phyloP scores from a whole-genome alignment of 1,140 invertebrate species.

The Hylaeus anthracinus region DNA sequence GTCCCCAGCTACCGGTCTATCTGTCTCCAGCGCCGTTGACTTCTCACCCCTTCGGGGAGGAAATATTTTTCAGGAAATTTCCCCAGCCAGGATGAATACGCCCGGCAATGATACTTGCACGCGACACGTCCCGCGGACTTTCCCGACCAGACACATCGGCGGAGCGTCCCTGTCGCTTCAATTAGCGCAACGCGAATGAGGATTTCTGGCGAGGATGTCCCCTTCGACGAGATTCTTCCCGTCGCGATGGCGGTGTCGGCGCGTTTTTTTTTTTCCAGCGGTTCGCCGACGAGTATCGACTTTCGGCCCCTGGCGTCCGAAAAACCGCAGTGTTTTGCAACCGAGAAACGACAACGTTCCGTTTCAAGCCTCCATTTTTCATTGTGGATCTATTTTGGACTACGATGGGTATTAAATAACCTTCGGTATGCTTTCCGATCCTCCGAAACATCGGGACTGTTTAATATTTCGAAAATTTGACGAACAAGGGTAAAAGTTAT shows the following conservation, averaged over 20 bases:
- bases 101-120: conserved; percentile 27
- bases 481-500: too few relatives aligned
- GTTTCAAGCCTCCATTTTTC: too few relatives aligned
- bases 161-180: conserved; percentile 26
- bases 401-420: too few relatives aligned
- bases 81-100: conserved; percentile 36
- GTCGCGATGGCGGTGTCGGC: too few relatives aligned
- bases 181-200: conserved; percentile 37
- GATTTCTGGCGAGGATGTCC: conserved; percentile 21
- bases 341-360: too few relatives aligned
- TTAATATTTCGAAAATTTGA: too few relatives aligned
- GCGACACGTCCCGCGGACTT: conserved; percentile 28
- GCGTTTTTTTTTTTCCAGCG: background rate
- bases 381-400: too few relatives aligned
- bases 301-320: background rate
- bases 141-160: conserved; percentile 37
- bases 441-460: too few relatives aligned
- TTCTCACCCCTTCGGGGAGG: conserved; percentile 43
- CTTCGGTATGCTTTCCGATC: too few relatives aligned
- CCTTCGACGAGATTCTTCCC: background rate
- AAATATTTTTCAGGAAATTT: conserved; percentile 61
- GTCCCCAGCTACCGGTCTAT: background rate
- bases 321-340: background rate
- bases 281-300: conserved; percentile 2
- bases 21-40: conserved; percentile 24